Evolutionary conservation across 1,140 invertebrate genomes (phyloP).

Genomic region (Penaeus vannamei): DNA sequence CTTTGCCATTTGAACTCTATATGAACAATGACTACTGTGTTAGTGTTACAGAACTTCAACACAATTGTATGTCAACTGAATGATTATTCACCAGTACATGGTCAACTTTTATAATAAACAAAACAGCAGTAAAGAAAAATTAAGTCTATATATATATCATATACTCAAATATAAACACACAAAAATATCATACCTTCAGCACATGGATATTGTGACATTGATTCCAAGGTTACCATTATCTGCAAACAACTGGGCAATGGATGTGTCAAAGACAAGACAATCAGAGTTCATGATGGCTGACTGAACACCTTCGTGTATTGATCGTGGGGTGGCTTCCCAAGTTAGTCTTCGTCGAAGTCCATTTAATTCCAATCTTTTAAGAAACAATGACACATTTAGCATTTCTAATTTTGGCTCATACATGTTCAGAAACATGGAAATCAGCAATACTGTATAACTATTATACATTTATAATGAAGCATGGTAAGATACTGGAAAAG

Average conservation of each 20-base stretch:
- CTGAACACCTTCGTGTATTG: slow-evolving; percentile 98
- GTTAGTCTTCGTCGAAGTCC: slow-evolving; percentile 93
- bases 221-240: slow-evolving; percentile 99
- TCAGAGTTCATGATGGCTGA: slow-evolving; percentile 98
- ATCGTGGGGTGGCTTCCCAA: slow-evolving; percentile 99
- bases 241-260: slow-evolving; percentile 97
- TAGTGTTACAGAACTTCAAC: too few species aligned
- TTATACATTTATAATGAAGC: too few species aligned
- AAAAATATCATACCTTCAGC: slow-evolving; percentile 62
- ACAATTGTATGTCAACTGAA: too few species aligned
- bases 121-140: background rate
- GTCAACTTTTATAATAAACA: background rate
- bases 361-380: slow-evolving; percentile 90
- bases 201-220: slow-evolving; percentile 97
- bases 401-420: too few species aligned
- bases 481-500: background rate
- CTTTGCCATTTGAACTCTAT: too few species aligned
- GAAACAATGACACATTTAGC: background rate
- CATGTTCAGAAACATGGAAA: too few species aligned
- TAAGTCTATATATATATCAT: background rate
- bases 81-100: too few species aligned
- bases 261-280: slow-evolving; percentile 98
- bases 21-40: too few species aligned
- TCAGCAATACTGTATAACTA: too few species aligned
- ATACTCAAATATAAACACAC: background rate